Evolutionary conservation across 2,888 invertebrate species (phyloP), one percentile per base, ranked within the genome.

Genomic region (Synergus laeviventris): DNA sequence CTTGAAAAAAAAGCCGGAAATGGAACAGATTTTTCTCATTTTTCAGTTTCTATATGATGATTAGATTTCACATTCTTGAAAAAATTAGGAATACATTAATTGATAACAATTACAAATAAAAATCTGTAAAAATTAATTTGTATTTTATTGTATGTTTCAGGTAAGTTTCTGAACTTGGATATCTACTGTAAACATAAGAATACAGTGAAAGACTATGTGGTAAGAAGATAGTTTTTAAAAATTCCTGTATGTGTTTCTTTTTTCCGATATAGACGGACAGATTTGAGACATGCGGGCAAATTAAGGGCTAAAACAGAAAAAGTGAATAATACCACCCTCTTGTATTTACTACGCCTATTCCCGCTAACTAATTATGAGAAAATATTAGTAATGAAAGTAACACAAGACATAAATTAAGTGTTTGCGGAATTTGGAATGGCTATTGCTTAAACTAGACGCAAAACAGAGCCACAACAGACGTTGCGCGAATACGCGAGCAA

Each of bases 401-500:
- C 31, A 12, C 21, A 60, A 60, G 60, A 16, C 62, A 38, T 38
- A 36, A 38, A 62, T 21, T 24, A 59, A 24, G 56, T 59, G 36
- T n/a, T 38, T 62, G 62, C 36, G 18, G 11, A 62, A 16, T 61
- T 61, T 16, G 16, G 24, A 61, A 16, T 16, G 31, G 36, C n/a
- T 62, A 38, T 62, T 62, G 62, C 38, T 18, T 38, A 62, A 62
- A 62, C 62, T 38, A 18, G 62, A 62, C 38, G 62, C 38, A n/a
- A 61, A 62, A 38, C 18, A 36, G 38, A 62, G 62, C 62, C 36
- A 62, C 62, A 62, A 38, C 38, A 62, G 62, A 62, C 38, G 18
- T 62, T 62, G 36, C 61, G n/a, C 38, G 62, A 62, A 62, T 62
- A 62, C 62, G n/a, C n/a, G 18, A 38, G 38, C 62, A 70, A 70